Conservation (phyloP, 2,113 vertebrate genomes). For the Ictalurus furcatus region DNA sequence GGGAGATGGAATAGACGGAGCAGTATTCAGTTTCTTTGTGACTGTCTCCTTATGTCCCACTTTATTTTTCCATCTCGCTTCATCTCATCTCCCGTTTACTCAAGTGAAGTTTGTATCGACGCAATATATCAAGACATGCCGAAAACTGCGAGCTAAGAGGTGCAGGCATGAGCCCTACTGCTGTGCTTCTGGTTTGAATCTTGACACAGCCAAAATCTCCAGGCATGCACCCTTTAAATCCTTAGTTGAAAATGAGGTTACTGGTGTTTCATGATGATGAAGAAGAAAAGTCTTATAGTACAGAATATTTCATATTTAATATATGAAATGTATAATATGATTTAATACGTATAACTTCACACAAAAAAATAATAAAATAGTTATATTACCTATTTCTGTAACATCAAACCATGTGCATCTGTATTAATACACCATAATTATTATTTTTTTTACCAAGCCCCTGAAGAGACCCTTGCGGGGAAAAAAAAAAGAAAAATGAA, state of each 20-base stretch:
- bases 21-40: conserved; percentile 11
- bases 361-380: background rate
- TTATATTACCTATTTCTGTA: background rate
- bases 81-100: conserved; percentile 14
- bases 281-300: background rate
- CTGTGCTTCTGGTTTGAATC: conserved; percentile 10
- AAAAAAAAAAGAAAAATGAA: too few relatives aligned
- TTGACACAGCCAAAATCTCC: background rate
- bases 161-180: background rate
- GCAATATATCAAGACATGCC: background rate
- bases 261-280: background rate
- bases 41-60: background rate
- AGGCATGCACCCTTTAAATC: background rate
- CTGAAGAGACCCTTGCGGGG: too few relatives aligned
- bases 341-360: background rate
- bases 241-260: background rate
- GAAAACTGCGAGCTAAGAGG: background rate
- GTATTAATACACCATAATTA: background rate
- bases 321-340: background rate
- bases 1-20: background rate
- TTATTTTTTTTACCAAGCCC: too few relatives aligned
- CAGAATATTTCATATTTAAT: background rate
- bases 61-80: conserved; percentile 7
- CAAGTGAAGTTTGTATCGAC: background rate
- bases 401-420: background rate